Evolutionary conservation across 2,113 vertebrate species (phyloP), one percentile per base, ranked within the genome.

Genomic region (Cinclus mexicanus): DNA sequence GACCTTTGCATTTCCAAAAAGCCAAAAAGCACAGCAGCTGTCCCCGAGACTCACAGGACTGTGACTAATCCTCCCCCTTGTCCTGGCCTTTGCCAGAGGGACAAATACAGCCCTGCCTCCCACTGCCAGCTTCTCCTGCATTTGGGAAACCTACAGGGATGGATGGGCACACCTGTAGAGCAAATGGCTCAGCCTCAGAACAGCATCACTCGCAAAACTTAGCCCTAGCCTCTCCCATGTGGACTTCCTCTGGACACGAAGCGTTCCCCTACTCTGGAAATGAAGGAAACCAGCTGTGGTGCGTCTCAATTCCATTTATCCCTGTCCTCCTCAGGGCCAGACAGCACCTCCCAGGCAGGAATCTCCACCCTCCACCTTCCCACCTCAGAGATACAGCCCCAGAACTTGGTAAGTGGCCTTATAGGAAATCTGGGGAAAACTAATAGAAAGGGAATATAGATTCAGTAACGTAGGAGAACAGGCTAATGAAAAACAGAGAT

Each of bases 211-310:
- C 12, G 35, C 28, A 39, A n/a, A 53, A n/a, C 10, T 22, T 3
- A 49, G 24, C 46, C 53, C 81, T 76, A 20, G 29, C 49, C 59
- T 75, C 28, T 67, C 14, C 80, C 10, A 4, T 21, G 42, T 20
- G 20, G 23, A 49, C 18, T 2, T 39, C 23, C 60, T 49, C 31
- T 8, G 17, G 28, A 80, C 82, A 70, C 21, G 29, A 47, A 69
- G 46, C 2, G 0, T 31, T 46, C 7, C 49, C 31, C 26, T 0
- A 0, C 29, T 33, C 39, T 22, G 4, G 0, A 28, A 13, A 50
- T 10, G 33, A 71, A 80, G 35, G 16, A 46, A 93, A 33, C 0
- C 25, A 42, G 52, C 16, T 49, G n/a, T 46, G 57, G 26, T 10
- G 7, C 13, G 52, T 49, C 25, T 25, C 41, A 19, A 5, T 44